Percentiles rank a stretch among this genome's conserved stretches.
These are phyloP conservation scores for Festucalex cinctus DNA, from an alignment of 2,113 vertebrate genomes.

Conservation along the genomic window DNA sequence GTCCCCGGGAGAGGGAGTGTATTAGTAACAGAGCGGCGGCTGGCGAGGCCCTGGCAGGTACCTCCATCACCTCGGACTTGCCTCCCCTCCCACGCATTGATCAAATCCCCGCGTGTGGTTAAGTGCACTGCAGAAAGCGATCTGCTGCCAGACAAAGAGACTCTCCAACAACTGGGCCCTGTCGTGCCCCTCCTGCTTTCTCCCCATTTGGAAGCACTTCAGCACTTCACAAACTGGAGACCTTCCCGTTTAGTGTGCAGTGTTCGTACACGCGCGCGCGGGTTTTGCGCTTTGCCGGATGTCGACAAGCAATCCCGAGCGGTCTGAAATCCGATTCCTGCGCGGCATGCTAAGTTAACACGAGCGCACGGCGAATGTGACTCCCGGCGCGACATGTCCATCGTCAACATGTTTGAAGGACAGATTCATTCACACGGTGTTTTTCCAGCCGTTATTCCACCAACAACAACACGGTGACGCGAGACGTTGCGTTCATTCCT, in stretches of 20 bases:
- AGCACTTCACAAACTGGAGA: slow-evolving; percentile 11
- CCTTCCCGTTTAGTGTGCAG: slow-evolving; percentile 1
- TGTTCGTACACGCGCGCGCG: no score
- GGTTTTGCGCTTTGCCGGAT: no score
- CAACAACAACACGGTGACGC: not conserved
- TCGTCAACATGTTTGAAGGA: slow-evolving; percentile 37
- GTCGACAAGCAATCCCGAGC: slow-evolving; percentile 33
- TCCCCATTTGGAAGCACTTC: not conserved
- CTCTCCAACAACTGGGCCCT: slow-evolving; percentile 21
- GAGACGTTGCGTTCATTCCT: not conserved
- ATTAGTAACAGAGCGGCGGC: slow-evolving; percentile 67
- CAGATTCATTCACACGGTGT: slow-evolving; percentile 49
- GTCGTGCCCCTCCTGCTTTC: not conserved
- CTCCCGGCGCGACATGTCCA: slow-evolving; percentile 34
- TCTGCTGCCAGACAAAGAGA: slow-evolving; percentile 47
- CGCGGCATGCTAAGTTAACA: slow-evolving; percentile 21
- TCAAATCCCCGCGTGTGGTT: slow-evolving; percentile 48
- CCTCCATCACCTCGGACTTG: slow-evolving; percentile 62
- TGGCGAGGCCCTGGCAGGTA: slow-evolving; percentile 60
- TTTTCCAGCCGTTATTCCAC: slow-evolving; percentile 25
- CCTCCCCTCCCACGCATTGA: slow-evolving; percentile 53
- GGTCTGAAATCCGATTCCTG: slow-evolving; percentile 33
- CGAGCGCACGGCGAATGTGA: slow-evolving; percentile 27
- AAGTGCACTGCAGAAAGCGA: slow-evolving; percentile 49
- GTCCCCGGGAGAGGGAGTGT: slow-evolving; percentile 46